These are phyloP conservation scores for Saccopteryx bilineata DNA, from an alignment of 2,113 vertebrate species.

Conservation along the genomic window DNA sequence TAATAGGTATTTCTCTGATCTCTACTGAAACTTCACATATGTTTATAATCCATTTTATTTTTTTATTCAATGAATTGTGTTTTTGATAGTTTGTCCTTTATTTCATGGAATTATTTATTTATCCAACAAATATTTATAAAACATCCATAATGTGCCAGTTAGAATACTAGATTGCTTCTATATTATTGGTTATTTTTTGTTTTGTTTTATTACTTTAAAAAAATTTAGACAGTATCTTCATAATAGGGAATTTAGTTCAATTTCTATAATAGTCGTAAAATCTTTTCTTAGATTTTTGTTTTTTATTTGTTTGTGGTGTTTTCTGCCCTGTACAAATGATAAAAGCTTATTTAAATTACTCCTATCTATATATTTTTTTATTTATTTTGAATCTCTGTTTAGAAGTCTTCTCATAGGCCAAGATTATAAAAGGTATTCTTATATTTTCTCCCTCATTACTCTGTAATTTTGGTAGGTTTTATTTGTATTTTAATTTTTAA, in stretches of 20 bases:
- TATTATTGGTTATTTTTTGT: neutral
- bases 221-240: neutral
- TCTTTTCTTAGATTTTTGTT: neutral
- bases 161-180: neutral
- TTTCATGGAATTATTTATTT: neutral
- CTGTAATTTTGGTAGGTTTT: neutral
- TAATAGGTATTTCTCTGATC: neutral
- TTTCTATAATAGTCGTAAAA: constrained; percentile 16
- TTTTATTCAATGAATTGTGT: neutral
- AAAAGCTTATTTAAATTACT: constrained; percentile 12
- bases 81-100: neutral
- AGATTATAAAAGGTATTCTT: constrained; percentile 21
- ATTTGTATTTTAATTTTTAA: constrained; percentile 7
- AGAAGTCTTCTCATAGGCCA: neutral
- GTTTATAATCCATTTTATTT: neutral
- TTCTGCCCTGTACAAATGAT: neutral
- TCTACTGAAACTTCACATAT: neutral
- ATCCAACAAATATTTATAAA: neutral
- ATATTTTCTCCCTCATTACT: constrained; percentile 51
- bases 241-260: neutral
- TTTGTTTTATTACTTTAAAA: neutral
- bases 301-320: neutral
- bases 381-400: constrained; percentile 20
- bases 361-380: neutral
- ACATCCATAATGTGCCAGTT: neutral